A percentile compares a stretch with the other conserved stretches of the same genome.
Evolutionary conservation across 1,140 invertebrate species (phyloP).

Genomic region (Bombyx mandarina): DNA sequence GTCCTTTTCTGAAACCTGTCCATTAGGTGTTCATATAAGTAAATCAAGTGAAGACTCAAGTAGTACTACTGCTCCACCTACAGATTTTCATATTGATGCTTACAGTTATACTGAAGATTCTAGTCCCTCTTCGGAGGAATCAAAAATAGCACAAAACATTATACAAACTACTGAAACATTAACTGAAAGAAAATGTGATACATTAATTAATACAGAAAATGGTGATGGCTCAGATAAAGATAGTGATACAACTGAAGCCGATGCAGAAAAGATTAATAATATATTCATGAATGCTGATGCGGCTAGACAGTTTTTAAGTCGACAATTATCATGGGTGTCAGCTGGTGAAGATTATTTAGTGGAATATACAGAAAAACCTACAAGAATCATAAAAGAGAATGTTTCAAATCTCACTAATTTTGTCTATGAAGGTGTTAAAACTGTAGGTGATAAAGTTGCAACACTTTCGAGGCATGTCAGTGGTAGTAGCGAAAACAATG

Average conservation of each 20-base stretch:
- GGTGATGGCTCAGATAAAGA: slow-evolving; percentile 42
- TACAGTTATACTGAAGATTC: slow-evolving; percentile 73
- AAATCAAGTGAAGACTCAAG: slow-evolving; percentile 71
- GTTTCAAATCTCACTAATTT: slow-evolving; percentile 81
- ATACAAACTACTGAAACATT: slow-evolving; percentile 35
- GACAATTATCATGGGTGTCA: slow-evolving; percentile 81
- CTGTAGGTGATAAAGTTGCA: slow-evolving; percentile 80
- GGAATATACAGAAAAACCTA: slow-evolving; percentile 77
- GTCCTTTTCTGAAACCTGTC: slow-evolving; percentile 65
- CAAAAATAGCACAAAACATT: slow-evolving; percentile 56
- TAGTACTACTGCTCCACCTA: slow-evolving; percentile 64
- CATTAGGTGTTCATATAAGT: slow-evolving; percentile 62
- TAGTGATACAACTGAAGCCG: slow-evolving; percentile 39
- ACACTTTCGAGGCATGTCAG: slow-evolving; percentile 81
- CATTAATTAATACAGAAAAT: slow-evolving; percentile 35
- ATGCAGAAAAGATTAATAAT: slow-evolving; percentile 74
- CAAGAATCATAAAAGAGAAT: slow-evolving; percentile 79
- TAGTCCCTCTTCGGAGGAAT: slow-evolving; percentile 68
- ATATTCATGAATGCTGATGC: slow-evolving; percentile 81
- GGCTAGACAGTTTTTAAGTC: slow-evolving; percentile 78
- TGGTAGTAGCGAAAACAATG: slow-evolving; percentile 79
- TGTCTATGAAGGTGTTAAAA: slow-evolving; percentile 82
- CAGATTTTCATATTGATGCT: slow-evolving; percentile 58
- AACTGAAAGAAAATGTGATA: slow-evolving; percentile 22
- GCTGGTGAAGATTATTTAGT: slow-evolving; percentile 77